Evolutionary conservation across 2,113 vertebrate species (phyloP), one percentile per base, ranked within the genome.

Genomic region (Sylvia atricapilla): DNA sequence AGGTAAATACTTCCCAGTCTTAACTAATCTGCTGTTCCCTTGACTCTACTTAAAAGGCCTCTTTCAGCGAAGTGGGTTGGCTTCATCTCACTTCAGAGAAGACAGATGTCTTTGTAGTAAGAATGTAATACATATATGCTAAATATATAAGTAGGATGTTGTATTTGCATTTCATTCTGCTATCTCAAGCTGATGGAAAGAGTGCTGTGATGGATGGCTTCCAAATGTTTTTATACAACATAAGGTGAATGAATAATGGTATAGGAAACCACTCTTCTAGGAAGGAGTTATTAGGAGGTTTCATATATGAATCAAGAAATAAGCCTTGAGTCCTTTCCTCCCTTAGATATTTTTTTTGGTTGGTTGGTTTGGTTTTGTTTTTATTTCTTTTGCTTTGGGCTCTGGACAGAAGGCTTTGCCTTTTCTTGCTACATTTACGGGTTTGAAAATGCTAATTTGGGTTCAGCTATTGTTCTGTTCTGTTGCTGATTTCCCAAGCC

Each of bases 91-190:
- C 59, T 84, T 86, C 60, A 78, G 76, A 89, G 74, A 58, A 92
- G 86, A 50, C 68, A 93, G 63, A 80, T 90, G 86, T 84, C 83
- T 89, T 94, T 90, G 75, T 82, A 91, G 90, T 79, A 79, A 82
- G 83, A 95, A 76, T 58, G 20, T 56, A 82, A 93, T 74, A 30
- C 15, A 28, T 64, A 31, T 56, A 85, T 85, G 70, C 92, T 85
- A 95, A 93, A 93, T 90, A 46, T 35, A 4, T 72, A 91, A 93
- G 84, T 70, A 82, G 87, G 80, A 56, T 94, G 49, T 59, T 93
- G 30, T 55, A 87, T 90, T 92, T 90, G 89, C 85, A 76, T 87
- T 92, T 84, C 27, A 33, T 88, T 95, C 84, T 91, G 73, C 44
- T 92, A 5, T 66, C 68, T 89, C 44, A 59, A 62, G 84, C 12